Evolutionary conservation across 2,113 vertebrate genomes (phyloP), one percentile per base, ranked within the genome.

Genomic region (Haemorhous mexicanus): DNA sequence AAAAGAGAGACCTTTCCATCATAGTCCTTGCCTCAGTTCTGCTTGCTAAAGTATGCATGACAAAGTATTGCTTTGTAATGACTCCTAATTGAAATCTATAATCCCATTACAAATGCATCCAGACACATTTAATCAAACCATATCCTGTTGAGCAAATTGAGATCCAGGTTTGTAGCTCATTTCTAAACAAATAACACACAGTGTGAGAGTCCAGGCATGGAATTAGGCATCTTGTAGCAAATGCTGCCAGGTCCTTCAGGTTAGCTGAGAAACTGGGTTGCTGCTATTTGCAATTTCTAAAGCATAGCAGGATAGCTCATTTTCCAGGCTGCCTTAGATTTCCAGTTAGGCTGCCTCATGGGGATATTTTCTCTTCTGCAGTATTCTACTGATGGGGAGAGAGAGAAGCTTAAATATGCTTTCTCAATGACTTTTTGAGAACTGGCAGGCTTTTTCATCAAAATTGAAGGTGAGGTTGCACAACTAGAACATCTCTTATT

Each of bases 51-150:
- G 89, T 23, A 83, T 94, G 81, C 70, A 47, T 94, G 73, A 84
- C 82, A 89, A 80, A 76, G 35, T 93, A 86, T 87, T 93, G 43
- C 61, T 33, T 88, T 94, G 64, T 67, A 90, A 53, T 87, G 72
- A 72, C 41, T 89, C 24, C 59, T 97, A 93, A 96, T 77, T 95
- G 78, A 97, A 97, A 96, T 95, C 81, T 93, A 24, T 95, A 96
- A 94, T 96, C 94, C 87, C 61, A 62, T 94, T 98, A 74, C 75
- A 70, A 82, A 87, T 96, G 41, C 74, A 93, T 95, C 90, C 35
- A 53, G 84, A 95, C 82, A 91, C 50, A 79, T 84, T 95, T 94
- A 95, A 94, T 97, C 73, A 94, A 96, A 94, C 92, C 33, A 50
- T 87, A 85, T 80, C 84, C 74, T 90, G 46, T 84, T 96, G 95